Conservation (phyloP, 1,140 invertebrate species). For the Rhynchophorus ferrugineus region DNA sequence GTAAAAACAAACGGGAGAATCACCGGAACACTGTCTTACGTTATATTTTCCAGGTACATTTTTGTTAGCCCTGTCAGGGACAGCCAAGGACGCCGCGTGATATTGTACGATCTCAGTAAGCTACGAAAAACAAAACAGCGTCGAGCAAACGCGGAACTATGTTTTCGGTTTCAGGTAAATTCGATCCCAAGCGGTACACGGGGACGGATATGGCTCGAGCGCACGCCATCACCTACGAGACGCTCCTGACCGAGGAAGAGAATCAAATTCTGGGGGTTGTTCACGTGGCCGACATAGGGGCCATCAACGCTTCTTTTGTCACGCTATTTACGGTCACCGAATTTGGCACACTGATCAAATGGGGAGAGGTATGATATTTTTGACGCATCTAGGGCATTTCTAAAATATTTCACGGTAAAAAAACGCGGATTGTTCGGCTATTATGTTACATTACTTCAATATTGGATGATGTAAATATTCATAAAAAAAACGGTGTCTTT, state of each 20-base stretch:
- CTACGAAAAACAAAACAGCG: constrained; percentile 6
- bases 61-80: constrained; percentile 67
- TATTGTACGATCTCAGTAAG: constrained; percentile 58
- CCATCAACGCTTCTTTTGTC: constrained; percentile 51
- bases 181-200: constrained; percentile 56
- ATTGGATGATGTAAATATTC: no score
- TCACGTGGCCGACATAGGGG: constrained; percentile 57
- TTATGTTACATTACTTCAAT: background rate
- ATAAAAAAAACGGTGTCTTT: no score
- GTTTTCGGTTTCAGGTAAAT: constrained; percentile 44
- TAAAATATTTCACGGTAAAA: no score
- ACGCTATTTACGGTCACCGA: constrained; percentile 60
- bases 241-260: constrained; percentile 61
- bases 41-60: constrained; percentile 54
- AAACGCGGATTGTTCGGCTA: no score
- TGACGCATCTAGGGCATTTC: no score
- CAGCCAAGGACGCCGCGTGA: constrained; percentile 58
- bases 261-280: constrained; percentile 63
- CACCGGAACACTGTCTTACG: no score
- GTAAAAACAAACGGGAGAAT: constrained; percentile 36
- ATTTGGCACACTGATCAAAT: constrained; percentile 57
- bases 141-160: no score
- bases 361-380: constrained; percentile 52
- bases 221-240: constrained; percentile 63
- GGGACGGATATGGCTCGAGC: constrained; percentile 59